Conservation (phyloP, 2,797 vertebrate genomes). For the Melanotaenia parkinsoni region DNA sequence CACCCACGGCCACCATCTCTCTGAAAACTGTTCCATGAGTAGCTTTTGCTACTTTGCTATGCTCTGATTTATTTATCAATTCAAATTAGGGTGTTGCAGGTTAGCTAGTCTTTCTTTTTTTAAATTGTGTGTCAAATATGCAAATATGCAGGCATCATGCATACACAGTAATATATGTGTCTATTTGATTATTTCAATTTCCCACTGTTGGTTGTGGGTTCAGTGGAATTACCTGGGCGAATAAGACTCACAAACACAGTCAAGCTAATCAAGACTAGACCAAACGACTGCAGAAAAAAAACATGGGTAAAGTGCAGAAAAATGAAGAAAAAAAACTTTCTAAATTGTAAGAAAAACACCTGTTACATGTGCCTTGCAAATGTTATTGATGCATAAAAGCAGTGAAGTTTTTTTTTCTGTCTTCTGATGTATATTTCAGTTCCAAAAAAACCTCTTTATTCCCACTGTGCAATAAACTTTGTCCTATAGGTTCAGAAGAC, state of each 20-base stretch:
- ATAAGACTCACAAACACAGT: slow-evolving; percentile 41
- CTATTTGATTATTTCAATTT: slow-evolving; percentile 64
- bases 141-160: slow-evolving; percentile 20
- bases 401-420: slow-evolving; percentile 13
- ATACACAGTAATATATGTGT: slow-evolving; percentile 43
- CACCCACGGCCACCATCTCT: not conserved
- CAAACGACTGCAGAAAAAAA: slow-evolving; percentile 27
- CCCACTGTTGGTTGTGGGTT: slow-evolving; percentile 47
- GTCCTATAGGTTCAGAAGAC: slow-evolving; percentile 86
- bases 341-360: slow-evolving; percentile 5
- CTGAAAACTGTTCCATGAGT: not conserved
- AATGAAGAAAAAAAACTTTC: not conserved
- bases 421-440: slow-evolving; percentile 15
- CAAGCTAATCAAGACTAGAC: slow-evolving; percentile 29
- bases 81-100: not conserved
- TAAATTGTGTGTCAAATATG: not conserved
- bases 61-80: not conserved
- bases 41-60: not conserved
- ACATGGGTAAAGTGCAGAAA: slow-evolving; percentile 4
- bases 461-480: slow-evolving; percentile 53
- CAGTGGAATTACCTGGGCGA: slow-evolving; percentile 41
- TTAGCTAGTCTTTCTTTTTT: not conserved
- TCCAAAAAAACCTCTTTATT: slow-evolving; percentile 30
- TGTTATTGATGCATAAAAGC: slow-evolving; percentile 29
- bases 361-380: slow-evolving; percentile 21